phyloP scores from a whole-genome alignment of 2,888 invertebrate species.

The Meteorus colon region DNA sequence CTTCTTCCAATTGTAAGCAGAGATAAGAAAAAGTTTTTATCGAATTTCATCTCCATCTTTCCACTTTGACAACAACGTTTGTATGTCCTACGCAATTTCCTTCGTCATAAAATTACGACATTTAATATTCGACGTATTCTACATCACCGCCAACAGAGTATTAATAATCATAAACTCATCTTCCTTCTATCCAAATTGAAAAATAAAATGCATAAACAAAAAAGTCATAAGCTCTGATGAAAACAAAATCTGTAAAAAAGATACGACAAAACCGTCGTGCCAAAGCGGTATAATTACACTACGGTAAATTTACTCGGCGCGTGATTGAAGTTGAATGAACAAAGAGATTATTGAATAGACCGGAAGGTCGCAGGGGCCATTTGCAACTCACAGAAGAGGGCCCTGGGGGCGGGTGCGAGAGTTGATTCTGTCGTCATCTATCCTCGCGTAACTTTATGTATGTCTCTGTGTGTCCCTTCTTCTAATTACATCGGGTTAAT shows the following conservation, averaged over 20 bases:
- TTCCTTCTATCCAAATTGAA: too few relatives aligned
- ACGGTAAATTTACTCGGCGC: conserved; percentile 39
- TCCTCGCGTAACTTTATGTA: neutral
- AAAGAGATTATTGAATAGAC: conserved; percentile 46
- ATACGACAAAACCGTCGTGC: neutral
- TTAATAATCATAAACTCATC: too few relatives aligned
- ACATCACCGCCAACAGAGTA: too few relatives aligned
- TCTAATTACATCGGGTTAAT: conserved; percentile 42
- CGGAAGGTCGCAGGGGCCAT: conserved; percentile 43
- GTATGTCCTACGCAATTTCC: too few relatives aligned
- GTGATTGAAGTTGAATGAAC: conserved; percentile 37
- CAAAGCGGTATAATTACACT: conserved; percentile 27
- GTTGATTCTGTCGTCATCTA: conserved; percentile 14
- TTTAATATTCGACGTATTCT: too few relatives aligned
- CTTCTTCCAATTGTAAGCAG: too few relatives aligned
- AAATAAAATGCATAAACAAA: neutral
- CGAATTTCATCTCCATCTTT: too few relatives aligned
- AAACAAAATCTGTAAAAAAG: neutral
- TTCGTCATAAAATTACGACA: too few relatives aligned
- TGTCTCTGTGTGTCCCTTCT: neutral
- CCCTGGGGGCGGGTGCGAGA: conserved; percentile 27
- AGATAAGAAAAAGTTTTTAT: too few relatives aligned
- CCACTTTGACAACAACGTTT: too few relatives aligned
- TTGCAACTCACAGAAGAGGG: conserved; percentile 42
- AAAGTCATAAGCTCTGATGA: conserved; percentile 5